These are phyloP conservation scores for Nephrotoma flavescens DNA, from an alignment of 2,888 invertebrate species.

Conservation along the genomic window DNA sequence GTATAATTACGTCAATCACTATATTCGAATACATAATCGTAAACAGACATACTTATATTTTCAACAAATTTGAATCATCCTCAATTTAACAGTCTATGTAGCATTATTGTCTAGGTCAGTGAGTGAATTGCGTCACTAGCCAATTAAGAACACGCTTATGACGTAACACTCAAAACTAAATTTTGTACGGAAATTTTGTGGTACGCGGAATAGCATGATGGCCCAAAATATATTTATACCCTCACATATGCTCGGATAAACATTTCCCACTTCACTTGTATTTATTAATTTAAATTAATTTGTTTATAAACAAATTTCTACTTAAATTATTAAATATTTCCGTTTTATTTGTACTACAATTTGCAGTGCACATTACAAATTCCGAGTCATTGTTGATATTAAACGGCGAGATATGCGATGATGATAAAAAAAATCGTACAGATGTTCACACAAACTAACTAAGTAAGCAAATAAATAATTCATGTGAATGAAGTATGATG, in stretches of 20 bases:
- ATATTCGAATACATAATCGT: no score
- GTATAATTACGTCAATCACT: no score
- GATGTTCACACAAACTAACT: background rate
- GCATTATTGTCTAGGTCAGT: background rate
- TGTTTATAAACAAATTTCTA: background rate
- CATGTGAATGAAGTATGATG: background rate
- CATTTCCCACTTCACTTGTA: background rate
- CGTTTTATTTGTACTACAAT: background rate
- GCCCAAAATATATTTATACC: background rate
- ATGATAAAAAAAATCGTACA: background rate
- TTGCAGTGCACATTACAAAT: background rate
- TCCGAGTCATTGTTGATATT: background rate
- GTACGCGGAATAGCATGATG: background rate
- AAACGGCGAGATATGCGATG: background rate
- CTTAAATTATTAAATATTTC: background rate
- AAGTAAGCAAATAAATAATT: background rate
- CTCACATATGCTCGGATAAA: background rate
- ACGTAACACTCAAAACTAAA: background rate
- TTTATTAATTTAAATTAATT: background rate
- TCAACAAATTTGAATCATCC: no score
- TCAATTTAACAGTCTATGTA: no score
- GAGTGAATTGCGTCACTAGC: background rate
- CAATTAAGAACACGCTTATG: background rate
- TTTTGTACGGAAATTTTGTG: background rate
- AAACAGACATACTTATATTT: no score